Conservation (phyloP, 2,888 invertebrate genomes). For the Rhagonycha lutea region DNA sequence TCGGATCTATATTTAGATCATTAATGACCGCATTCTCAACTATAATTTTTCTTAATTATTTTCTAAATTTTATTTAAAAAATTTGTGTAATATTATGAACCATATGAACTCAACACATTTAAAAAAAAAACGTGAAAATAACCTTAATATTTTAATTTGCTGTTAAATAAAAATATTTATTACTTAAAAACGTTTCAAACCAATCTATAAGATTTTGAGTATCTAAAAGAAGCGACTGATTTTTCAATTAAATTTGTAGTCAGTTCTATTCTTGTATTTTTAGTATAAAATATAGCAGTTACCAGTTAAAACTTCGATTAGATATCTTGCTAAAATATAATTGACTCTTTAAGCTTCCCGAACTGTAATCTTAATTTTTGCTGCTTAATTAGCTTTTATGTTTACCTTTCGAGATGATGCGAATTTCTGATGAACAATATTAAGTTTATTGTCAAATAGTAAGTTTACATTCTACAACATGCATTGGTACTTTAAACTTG, state of each 20-base stretch:
- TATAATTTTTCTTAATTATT: too few relatives aligned
- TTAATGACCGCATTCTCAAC: too few relatives aligned
- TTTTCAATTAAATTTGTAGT: neutral
- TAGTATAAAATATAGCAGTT: neutral
- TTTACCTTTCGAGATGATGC: neutral
- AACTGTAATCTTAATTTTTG: neutral
- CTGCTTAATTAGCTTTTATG: neutral
- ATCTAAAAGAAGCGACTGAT: neutral
- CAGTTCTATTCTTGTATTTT: neutral
- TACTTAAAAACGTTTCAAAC: neutral
- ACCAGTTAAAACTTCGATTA: neutral
- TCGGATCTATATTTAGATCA: too few relatives aligned
- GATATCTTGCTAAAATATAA: neutral
- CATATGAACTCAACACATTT: neutral
- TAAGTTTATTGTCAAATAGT: neutral
- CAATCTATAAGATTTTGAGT: neutral
- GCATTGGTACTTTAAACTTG: neutral
- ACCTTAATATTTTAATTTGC: neutral
- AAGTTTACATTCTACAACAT: neutral
- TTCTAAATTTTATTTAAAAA: neutral
- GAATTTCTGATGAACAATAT: neutral
- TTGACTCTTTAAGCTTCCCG: conserved; percentile 2
- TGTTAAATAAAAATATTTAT: neutral
- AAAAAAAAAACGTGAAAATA: neutral
- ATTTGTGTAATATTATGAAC: neutral